phyloP scores from a whole-genome alignment of 2,888 invertebrate species.

The Cordilura impudica region DNA sequence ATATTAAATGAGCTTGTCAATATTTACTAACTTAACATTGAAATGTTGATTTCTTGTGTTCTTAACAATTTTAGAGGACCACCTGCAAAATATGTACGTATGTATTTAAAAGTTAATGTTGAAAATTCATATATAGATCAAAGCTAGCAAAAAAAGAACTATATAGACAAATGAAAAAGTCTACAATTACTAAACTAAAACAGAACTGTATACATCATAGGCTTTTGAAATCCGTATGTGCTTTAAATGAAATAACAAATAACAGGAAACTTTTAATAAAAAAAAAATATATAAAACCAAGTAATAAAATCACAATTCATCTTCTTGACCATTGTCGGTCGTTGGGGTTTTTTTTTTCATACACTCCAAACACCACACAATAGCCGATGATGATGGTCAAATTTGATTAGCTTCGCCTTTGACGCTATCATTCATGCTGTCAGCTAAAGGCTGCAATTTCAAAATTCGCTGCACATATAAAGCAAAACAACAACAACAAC shows the following conservation, averaged over 20 bases:
- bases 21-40: slow-evolving; percentile 57
- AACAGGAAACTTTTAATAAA: slow-evolving; percentile 23
- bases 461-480: slow-evolving; percentile 64
- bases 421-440: slow-evolving; percentile 61
- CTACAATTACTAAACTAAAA: too few relatives aligned
- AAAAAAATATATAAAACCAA: slow-evolving; percentile 9
- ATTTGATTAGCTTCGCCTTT: slow-evolving; percentile 62
- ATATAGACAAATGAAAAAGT: too few relatives aligned
- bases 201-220: too few relatives aligned
- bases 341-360: slow-evolving; percentile 21
- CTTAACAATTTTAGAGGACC: slow-evolving; percentile 52
- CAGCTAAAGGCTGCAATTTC: slow-evolving; percentile 62
- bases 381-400: slow-evolving; percentile 58
- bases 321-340: slow-evolving; percentile 25
- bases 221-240: background rate
- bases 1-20: slow-evolving; percentile 65
- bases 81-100: slow-evolving; percentile 57
- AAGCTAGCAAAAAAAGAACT: too few relatives aligned
- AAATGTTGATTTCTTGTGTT: slow-evolving; percentile 44
- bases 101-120: background rate
- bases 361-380: slow-evolving; percentile 10
- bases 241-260: slow-evolving; percentile 8
- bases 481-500: slow-evolving; percentile 22
- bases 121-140: slow-evolving; percentile 19
- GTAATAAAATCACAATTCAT: slow-evolving; percentile 42